Evolutionary conservation across 2,113 vertebrate species (phyloP).

Genomic region (Ptilorrhoa leucosticta): DNA sequence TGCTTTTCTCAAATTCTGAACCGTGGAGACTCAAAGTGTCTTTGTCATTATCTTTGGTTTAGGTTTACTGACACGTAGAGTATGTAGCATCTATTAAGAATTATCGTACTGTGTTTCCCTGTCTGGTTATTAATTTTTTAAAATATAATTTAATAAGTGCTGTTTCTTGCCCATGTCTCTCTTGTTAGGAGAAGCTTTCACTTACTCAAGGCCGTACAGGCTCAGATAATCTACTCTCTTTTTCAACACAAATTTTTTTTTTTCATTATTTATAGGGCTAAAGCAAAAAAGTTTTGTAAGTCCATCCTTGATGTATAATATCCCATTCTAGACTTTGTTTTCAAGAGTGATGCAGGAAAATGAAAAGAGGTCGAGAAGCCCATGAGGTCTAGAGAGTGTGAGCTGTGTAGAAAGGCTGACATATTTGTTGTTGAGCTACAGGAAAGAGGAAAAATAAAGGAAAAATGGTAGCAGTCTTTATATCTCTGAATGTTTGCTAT

Average conservation of each 20-base stretch:
- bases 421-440: neutral
- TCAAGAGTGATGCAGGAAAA: neutral
- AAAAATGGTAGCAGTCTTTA: neutral
- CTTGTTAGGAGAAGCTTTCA: neutral
- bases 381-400: neutral
- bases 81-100: neutral
- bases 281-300: neutral
- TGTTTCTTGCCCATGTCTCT: neutral
- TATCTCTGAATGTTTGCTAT: neutral
- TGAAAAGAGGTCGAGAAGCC: neutral
- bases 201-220: fast-evolving
- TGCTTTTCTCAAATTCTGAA: neutral
- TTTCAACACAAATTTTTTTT: neutral
- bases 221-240: neutral
- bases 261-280: neutral
- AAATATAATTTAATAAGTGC: too few relatives aligned
- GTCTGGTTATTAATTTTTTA: neutral
- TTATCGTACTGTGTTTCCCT: neutral
- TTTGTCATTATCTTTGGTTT: neutral
- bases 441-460: neutral
- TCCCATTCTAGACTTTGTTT: neutral
- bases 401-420: neutral
- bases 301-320: neutral
- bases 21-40: neutral
- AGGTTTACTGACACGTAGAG: neutral